Percentiles rank a stretch among this genome's conserved stretches.
These are phyloP conservation scores for Carollia perspicillata DNA, from an alignment of 2,113 vertebrate species.

Conservation along the genomic window DNA sequence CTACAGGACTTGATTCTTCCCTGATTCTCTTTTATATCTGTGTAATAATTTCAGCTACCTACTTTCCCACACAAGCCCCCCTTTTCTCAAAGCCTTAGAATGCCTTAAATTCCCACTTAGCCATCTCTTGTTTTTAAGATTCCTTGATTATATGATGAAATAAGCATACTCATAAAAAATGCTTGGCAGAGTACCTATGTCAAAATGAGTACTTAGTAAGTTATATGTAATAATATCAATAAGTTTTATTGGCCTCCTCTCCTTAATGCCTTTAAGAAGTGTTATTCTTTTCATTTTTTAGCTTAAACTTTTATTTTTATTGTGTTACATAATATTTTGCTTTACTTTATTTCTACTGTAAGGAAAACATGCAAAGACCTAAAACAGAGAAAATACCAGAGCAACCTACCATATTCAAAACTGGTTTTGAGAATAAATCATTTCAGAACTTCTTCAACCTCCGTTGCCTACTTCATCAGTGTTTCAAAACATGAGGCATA, in stretches of 20 bases:
- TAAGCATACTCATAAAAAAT: background rate
- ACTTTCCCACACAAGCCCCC: background rate
- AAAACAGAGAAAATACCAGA: background rate
- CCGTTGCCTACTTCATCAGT: background rate
- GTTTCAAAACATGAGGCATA: background rate
- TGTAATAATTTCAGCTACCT: background rate
- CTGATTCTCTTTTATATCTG: background rate
- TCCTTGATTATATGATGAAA: background rate
- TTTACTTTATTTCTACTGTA: background rate
- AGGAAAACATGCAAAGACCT: background rate
- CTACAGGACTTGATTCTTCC: background rate
- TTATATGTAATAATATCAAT: background rate
- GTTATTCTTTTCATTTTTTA: background rate
- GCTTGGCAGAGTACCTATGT: background rate
- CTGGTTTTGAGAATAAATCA: background rate
- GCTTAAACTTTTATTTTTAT: background rate
- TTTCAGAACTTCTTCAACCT: background rate
- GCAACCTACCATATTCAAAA: background rate
- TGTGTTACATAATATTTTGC: constrained; percentile 25
- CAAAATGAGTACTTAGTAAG: background rate
- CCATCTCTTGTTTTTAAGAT: background rate
- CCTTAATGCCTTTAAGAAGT: background rate
- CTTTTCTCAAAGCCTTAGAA: background rate
- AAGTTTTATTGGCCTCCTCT: background rate
- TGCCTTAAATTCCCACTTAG: background rate